Percentiles rank a stretch among this genome's conserved stretches.
These are phyloP conservation scores for Sepiola atlantica DNA, from an alignment of 2,888 invertebrate species.

Conservation along the genomic window DNA sequence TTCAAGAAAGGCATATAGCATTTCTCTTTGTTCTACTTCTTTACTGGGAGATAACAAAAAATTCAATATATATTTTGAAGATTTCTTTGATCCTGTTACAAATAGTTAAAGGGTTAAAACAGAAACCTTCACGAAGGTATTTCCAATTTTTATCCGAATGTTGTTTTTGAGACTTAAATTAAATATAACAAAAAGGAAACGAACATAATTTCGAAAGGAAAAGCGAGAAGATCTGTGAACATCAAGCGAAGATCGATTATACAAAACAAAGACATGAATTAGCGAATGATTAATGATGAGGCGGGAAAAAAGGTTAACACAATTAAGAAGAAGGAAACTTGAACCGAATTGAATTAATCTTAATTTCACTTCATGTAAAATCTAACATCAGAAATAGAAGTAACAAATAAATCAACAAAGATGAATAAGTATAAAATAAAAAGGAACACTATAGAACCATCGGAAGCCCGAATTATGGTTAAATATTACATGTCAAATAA, in stretches of 20 bases:
- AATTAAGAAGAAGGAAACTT: neutral
- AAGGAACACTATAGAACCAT: neutral
- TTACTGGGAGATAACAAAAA: too few relatives aligned
- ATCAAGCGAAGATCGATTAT: neutral
- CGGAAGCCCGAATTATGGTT: neutral
- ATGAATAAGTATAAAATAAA: neutral
- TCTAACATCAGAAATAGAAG: neutral
- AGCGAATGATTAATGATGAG: neutral
- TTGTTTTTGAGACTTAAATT: too few relatives aligned
- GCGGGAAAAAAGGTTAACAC: neutral
- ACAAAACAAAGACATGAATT: neutral
- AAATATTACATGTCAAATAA: too few relatives aligned
- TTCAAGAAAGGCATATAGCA: too few relatives aligned
- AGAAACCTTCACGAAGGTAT: too few relatives aligned
- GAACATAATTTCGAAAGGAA: neutral
- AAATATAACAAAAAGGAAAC: neutral
- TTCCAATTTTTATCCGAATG: too few relatives aligned
- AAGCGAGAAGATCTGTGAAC: neutral
- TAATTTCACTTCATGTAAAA: neutral
- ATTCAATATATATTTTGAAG: too few relatives aligned
- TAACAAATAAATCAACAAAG: too few relatives aligned
- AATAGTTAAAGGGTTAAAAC: too few relatives aligned
- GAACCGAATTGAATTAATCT: neutral
- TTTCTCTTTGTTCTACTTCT: too few relatives aligned
- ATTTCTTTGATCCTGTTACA: too few relatives aligned